Evolutionary conservation across 2,113 vertebrate species (phyloP).

Genomic region (Clarias macrocephalus): DNA sequence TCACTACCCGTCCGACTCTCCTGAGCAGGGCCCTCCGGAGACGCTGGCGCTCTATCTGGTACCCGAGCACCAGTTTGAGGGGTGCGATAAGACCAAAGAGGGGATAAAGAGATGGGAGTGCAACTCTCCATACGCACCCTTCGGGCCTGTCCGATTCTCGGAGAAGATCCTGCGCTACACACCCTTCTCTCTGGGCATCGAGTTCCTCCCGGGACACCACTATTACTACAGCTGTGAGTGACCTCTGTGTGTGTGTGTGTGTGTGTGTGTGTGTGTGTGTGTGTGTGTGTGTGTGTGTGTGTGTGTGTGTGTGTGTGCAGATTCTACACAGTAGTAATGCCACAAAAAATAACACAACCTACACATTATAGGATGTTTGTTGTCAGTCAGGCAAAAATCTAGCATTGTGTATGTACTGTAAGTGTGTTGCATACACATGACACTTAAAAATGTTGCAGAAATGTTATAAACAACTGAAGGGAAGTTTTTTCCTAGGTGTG

Average conservation of each 20-base stretch:
- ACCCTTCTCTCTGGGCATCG: conserved; percentile 94
- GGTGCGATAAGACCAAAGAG: conserved; percentile 85
- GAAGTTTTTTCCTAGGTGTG: background rate
- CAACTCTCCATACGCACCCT: conserved; percentile 84
- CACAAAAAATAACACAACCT: background rate
- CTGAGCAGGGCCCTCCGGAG: conserved; percentile 76
- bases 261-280: background rate
- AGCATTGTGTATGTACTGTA: background rate
- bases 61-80: conserved; percentile 78
- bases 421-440: background rate
- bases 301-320: background rate
- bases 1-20: conserved; percentile 73
- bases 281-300: too few species aligned
- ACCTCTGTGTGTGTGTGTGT: background rate
- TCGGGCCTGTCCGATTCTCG: conserved; percentile 88
- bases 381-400: background rate
- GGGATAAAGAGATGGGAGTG: conserved; percentile 97
- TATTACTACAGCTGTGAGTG: conserved; percentile 98
- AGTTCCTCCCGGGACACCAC: conserved; percentile 89
- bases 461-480: background rate
- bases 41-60: conserved; percentile 90
- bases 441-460: background rate
- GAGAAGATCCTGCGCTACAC: conserved; percentile 99
- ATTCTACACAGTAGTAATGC: background rate
- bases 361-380: background rate